Percentiles rank a stretch among this genome's conserved stretches.
phyloP scores from a whole-genome alignment of 2,113 vertebrate genomes.

The Apeltes quadracus region DNA sequence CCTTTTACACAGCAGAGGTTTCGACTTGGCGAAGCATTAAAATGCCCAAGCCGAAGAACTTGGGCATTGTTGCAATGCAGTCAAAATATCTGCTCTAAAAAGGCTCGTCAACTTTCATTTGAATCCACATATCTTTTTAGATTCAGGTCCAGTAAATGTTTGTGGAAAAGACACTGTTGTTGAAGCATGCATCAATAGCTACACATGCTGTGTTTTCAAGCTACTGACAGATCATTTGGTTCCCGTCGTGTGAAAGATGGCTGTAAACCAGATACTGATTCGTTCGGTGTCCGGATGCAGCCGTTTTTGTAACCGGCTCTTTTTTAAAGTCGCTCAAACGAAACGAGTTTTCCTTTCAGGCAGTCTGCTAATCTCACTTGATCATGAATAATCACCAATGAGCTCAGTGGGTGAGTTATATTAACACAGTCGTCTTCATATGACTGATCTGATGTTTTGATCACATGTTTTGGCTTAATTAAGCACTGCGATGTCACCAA shows the following conservation, averaged over 20 bases:
- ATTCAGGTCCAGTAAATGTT: background rate
- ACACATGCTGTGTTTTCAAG: background rate
- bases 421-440: conserved; percentile 20
- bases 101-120: background rate
- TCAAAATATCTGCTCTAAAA: background rate
- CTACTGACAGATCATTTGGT: background rate
- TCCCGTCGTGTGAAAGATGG: conserved; percentile 1
- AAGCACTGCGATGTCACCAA: conserved; percentile 1
- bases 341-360: conserved; percentile 29
- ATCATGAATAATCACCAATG: conserved; percentile 49
- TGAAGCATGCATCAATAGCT: background rate
- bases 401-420: conserved; percentile 17
- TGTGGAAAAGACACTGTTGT: background rate
- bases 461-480: conserved; percentile 29
- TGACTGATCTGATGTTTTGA: conserved; percentile 29
- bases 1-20: background rate
- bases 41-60: background rate
- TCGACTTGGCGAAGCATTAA: background rate
- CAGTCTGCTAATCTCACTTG: conserved; percentile 45
- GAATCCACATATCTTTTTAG: background rate
- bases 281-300: background rate
- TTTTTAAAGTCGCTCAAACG: conserved; percentile 33
- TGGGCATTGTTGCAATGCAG: background rate
- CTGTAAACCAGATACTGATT: conserved; percentile 9
- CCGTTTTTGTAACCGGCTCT: background rate